phyloP scores from a whole-genome alignment of 2,797 vertebrate species.

The Allobates femoralis region DNA sequence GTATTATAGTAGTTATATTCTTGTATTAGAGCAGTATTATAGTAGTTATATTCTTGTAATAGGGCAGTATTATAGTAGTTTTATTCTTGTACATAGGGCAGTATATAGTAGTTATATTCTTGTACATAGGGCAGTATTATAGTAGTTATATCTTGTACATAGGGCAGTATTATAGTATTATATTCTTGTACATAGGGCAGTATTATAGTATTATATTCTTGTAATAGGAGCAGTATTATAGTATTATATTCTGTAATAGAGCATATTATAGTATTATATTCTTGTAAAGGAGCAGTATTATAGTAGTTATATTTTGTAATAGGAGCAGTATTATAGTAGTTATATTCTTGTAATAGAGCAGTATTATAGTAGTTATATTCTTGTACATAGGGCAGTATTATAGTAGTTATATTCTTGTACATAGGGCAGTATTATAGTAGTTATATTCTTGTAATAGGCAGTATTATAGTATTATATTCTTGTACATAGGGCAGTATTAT shows the following conservation, averaged over 20 bases:
- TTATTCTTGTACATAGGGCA: background rate
- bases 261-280: conserved; percentile 12
- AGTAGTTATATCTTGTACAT: background rate
- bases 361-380: conserved; percentile 11
- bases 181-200: conserved; percentile 6
- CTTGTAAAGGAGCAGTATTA: background rate
- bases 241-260: background rate
- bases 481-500: background rate
- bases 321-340: conserved; percentile 19
- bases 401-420: too few relatives aligned
- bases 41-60: conserved; percentile 8
- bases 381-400: conserved; percentile 7
- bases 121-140: background rate
- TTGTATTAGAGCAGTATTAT: background rate
- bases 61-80: background rate
- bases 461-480: too few relatives aligned
- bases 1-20: conserved; percentile 4
- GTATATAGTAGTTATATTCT: conserved; percentile 6
- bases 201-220: conserved; percentile 13
- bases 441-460: too few relatives aligned
- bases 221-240: conserved; percentile 6
- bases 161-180: conserved; percentile 11
- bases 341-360: conserved; percentile 10
- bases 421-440: conserved; percentile 8
- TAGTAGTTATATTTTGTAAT: background rate